A percentile compares a stretch with the other conserved stretches of the same genome.
Conservation (phyloP, 1,140 invertebrate species). For the Ladona fulva region DNA sequence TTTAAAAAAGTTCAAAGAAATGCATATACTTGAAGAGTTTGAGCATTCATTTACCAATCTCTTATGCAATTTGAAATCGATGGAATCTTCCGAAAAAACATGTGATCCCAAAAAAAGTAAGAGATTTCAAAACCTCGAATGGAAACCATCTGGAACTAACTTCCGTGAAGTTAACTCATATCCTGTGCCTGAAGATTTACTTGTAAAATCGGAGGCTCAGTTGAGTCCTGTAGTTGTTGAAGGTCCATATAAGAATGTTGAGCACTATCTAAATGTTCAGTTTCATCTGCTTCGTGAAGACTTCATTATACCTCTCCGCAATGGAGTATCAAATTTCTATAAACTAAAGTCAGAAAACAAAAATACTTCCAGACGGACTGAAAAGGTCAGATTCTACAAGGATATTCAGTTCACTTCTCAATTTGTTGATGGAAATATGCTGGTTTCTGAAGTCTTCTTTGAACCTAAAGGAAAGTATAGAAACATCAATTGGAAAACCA, state of each 20-base stretch:
- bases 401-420: neutral
- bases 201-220: conserved; percentile 30
- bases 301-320: conserved; percentile 49
- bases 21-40: neutral
- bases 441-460: conserved; percentile 7
- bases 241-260: conserved; percentile 48
- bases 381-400: conserved; percentile 19
- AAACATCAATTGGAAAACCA: conserved; percentile 26
- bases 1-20: neutral
- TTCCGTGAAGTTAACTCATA: neutral
- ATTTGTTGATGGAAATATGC: neutral
- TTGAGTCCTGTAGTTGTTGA: conserved; percentile 48
- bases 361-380: conserved; percentile 13
- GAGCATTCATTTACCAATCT: neutral
- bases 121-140: neutral
- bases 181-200: neutral
- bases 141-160: neutral
- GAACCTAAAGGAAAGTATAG: neutral
- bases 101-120: neutral
- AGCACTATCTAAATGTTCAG: conserved; percentile 70
- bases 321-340: conserved; percentile 40
- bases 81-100: neutral
- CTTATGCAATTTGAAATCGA: neutral
- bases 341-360: neutral
- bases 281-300: conserved; percentile 68